Conservation (phyloP, 2,797 vertebrate genomes). For the Cirrhinus molitorella region DNA sequence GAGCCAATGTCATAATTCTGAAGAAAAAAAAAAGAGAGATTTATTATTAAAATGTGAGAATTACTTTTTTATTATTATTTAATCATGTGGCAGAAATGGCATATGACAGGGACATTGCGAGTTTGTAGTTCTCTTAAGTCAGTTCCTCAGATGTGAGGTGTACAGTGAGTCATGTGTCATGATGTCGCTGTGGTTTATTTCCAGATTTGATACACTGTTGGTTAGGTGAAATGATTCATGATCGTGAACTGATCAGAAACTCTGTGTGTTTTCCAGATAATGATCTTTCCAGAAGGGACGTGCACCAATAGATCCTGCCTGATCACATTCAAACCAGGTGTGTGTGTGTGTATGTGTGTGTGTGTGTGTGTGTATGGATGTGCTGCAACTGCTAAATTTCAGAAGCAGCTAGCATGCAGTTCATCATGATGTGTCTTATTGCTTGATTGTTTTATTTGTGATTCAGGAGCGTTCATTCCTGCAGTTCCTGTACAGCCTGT, state of each 20-base stretch:
- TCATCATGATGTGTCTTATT: constrained; percentile 4
- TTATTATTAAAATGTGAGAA: too few relatives aligned
- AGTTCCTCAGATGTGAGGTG: not conserved
- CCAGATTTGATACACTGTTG: not conserved
- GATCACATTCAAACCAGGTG: constrained; percentile 99
- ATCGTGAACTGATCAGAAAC: not conserved
- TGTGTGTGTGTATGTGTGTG: constrained; percentile 78
- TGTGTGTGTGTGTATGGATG: too few relatives aligned
- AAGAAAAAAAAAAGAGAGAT: too few relatives aligned
- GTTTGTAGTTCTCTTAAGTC: not conserved
- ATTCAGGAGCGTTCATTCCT: constrained; percentile 94
- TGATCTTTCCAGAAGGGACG: constrained; percentile 99
- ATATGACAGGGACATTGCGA: too few relatives aligned
- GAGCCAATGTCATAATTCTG: too few relatives aligned
- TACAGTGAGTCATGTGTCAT: not conserved
- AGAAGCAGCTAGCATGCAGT: not conserved
- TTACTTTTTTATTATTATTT: too few relatives aligned
- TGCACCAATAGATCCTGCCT: constrained; percentile 98
- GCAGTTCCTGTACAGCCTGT: constrained; percentile 96
- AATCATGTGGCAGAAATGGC: too few relatives aligned
- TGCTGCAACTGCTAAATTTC: not conserved
- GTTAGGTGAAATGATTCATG: not conserved
- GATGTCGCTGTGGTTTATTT: not conserved
- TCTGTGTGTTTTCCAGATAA: constrained; percentile 84
- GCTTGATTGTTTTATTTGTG: constrained; percentile 33